phyloP scores from a whole-genome alignment of 1,140 invertebrate species.

The Doryteuthis pealeii region DNA sequence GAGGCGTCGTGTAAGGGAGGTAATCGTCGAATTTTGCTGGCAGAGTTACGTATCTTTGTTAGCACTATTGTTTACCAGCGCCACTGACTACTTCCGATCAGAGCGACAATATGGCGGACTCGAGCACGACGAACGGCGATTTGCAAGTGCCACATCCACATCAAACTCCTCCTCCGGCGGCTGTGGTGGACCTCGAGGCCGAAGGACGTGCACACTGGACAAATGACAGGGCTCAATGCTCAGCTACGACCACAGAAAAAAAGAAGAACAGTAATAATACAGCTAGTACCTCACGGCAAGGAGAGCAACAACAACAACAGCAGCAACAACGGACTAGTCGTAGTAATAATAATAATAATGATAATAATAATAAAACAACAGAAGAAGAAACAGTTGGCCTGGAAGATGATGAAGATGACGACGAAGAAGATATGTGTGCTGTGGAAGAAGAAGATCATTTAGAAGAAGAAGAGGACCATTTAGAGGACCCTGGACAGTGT shows the following conservation, averaged over 20 bases:
- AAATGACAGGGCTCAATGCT: background rate
- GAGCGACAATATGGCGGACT: conserved; percentile 2
- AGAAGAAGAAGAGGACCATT: background rate
- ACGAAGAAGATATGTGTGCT: background rate
- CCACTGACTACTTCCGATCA: background rate
- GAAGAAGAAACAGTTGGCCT: background rate
- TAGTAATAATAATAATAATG: background rate
- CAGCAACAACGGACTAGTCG: background rate
- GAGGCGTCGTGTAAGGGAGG: background rate
- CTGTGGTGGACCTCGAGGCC: background rate
- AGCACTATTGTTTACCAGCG: background rate
- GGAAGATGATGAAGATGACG: background rate
- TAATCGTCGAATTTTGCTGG: background rate
- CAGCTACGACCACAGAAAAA: background rate
- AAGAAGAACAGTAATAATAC: background rate
- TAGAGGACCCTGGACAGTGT: background rate
- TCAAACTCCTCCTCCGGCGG: background rate
- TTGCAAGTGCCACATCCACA: background rate
- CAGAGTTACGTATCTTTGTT: background rate
- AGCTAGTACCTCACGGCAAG: too few relatives aligned
- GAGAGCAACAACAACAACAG: too few relatives aligned
- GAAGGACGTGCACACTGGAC: background rate
- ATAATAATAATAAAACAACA: background rate
- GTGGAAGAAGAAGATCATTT: background rate
- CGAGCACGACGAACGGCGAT: background rate